These are phyloP conservation scores for Myanophis thanlyinensis DNA, from an alignment of 2,113 vertebrate species.

Conservation along the genomic window DNA sequence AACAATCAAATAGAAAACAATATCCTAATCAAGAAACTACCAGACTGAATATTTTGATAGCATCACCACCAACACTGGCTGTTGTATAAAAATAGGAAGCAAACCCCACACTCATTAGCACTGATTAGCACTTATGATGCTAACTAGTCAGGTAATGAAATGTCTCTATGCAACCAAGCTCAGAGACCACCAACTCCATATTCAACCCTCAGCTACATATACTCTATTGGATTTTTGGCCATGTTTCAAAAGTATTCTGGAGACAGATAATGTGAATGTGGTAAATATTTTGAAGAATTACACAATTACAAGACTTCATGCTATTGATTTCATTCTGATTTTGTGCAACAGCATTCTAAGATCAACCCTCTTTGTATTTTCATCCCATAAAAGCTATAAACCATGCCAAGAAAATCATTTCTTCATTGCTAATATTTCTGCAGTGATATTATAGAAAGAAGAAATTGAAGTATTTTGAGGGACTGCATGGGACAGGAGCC, in stretches of 20 bases:
- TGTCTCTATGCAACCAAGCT: not conserved
- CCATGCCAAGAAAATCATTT: slow-evolving; percentile 4
- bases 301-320: slow-evolving; percentile 25
- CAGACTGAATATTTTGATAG: not conserved
- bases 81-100: not conserved
- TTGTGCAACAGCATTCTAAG: not conserved
- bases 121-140: not conserved
- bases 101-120: not conserved
- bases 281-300: slow-evolving; percentile 25
- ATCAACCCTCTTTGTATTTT: slow-evolving; percentile 45
- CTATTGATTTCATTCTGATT: slow-evolving; percentile 8
- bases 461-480: not conserved
- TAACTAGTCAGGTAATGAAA: not conserved
- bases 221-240: not conserved
- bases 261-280: slow-evolving; percentile 1
- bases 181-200: not conserved
- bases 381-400: slow-evolving; percentile 25
- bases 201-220: not conserved
- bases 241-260: not conserved
- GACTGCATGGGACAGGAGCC: not conserved
- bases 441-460: not conserved
- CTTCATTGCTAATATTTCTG: not conserved
- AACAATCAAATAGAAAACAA: not conserved
- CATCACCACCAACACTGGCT: not conserved
- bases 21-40: not conserved